phyloP scores from a whole-genome alignment of 2,113 vertebrate genomes.

The Panurus biarmicus region DNA sequence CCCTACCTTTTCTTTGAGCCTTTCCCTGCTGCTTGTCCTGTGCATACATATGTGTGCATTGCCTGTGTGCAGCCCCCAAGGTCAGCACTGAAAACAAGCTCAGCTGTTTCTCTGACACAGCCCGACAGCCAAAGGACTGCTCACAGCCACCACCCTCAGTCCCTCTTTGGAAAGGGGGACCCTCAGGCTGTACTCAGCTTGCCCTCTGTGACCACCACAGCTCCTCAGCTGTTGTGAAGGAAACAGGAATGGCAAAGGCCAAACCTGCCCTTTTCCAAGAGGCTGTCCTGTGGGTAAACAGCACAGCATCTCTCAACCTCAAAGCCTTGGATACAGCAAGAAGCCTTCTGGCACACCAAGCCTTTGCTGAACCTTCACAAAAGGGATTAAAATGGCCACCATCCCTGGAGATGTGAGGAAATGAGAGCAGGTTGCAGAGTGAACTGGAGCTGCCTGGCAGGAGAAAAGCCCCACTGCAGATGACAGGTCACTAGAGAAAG shows the following conservation, averaged over 20 bases:
- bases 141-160: neutral
- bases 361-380: neutral
- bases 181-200: neutral
- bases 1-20: neutral
- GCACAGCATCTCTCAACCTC: neutral
- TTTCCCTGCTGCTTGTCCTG: neutral
- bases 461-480: neutral
- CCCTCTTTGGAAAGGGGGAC: neutral
- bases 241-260: neutral
- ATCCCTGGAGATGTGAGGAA: neutral
- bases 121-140: neutral
- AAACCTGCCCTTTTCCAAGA: neutral
- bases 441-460: neutral
- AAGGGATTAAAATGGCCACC: neutral
- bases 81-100: neutral
- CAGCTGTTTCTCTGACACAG: neutral
- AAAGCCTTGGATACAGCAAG: neutral
- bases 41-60: rapidly evolving
- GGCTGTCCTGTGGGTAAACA: neutral
- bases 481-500: neutral
- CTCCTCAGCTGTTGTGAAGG: neutral
- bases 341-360: neutral
- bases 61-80: neutral
- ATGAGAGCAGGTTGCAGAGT: neutral
- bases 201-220: neutral